phyloP scores from a whole-genome alignment of 1,140 invertebrate species.

The Mya arenaria region DNA sequence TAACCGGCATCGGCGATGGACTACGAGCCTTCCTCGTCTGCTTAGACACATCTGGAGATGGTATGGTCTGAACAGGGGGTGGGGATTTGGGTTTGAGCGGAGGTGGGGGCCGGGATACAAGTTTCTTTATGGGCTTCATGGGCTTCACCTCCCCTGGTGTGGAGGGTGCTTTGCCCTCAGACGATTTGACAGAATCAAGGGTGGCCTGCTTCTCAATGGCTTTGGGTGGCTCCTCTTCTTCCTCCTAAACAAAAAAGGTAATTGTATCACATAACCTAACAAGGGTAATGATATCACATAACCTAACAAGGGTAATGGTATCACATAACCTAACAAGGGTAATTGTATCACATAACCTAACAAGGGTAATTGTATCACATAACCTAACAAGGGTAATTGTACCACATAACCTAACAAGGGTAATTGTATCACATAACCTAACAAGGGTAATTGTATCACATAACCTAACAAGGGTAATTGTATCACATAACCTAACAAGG shows the following conservation, averaged over 20 bases:
- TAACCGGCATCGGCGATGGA: constrained; percentile 32
- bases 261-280: not conserved
- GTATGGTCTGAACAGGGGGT: not conserved
- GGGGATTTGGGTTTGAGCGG: not conserved
- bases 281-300: not conserved
- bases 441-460: too few relatives aligned
- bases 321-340: too few relatives aligned
- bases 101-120: constrained; percentile 40
- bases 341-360: too few relatives aligned
- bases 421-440: too few relatives aligned
- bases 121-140: constrained; percentile 60
- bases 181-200: not conserved
- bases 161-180: constrained; percentile 29
- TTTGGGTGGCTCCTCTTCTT: too few relatives aligned
- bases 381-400: too few relatives aligned
- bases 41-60: not conserved
- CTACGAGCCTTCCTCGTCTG: constrained; percentile 22
- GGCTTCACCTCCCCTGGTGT: constrained; percentile 61
- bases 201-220: constrained; percentile 12
- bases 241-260: not conserved
- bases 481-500: too few relatives aligned
- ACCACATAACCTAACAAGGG: too few relatives aligned
- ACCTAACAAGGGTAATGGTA: too few relatives aligned
- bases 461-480: too few relatives aligned
- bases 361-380: too few relatives aligned